A percentile compares a stretch with the other conserved stretches of the same genome.
Conservation (phyloP, 1,140 invertebrate species). For the Arion vulgaris region DNA sequence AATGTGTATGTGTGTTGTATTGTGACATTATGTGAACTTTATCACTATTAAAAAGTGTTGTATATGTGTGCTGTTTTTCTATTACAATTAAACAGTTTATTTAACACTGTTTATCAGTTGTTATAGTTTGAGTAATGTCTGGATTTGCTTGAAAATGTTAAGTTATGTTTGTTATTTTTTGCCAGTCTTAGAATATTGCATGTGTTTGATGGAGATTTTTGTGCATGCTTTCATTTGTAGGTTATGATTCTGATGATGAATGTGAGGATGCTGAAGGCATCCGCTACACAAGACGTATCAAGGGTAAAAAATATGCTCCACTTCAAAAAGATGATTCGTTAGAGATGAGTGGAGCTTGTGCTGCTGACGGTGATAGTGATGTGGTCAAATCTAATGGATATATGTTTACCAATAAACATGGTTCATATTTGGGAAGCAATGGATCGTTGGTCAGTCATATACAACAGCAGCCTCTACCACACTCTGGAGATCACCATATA, state of each 20-base stretch:
- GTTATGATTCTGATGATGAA: constrained; percentile 71
- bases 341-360: constrained; percentile 47
- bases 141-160: neutral
- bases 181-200: constrained; percentile 13
- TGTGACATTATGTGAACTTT: neutral
- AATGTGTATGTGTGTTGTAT: constrained; percentile 6
- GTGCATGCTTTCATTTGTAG: constrained; percentile 67
- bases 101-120: neutral
- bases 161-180: constrained; percentile 32
- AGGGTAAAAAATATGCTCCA: constrained; percentile 69
- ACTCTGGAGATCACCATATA: constrained; percentile 19
- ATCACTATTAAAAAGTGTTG: neutral
- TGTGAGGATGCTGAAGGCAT: constrained; percentile 62
- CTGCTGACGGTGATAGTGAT: constrained; percentile 22
- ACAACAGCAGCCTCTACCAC: neutral
- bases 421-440: constrained; percentile 22
- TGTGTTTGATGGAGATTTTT: constrained; percentile 27
- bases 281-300: constrained; percentile 61
- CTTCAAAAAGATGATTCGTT: constrained; percentile 66
- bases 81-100: neutral
- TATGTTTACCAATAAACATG: constrained; percentile 31
- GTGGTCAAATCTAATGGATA: constrained; percentile 25
- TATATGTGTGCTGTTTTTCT: neutral
- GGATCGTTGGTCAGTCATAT: constrained; percentile 16
- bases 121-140: neutral